Evolutionary conservation across 2,113 vertebrate species (phyloP).

Genomic region (Poecilia latipinna): DNA sequence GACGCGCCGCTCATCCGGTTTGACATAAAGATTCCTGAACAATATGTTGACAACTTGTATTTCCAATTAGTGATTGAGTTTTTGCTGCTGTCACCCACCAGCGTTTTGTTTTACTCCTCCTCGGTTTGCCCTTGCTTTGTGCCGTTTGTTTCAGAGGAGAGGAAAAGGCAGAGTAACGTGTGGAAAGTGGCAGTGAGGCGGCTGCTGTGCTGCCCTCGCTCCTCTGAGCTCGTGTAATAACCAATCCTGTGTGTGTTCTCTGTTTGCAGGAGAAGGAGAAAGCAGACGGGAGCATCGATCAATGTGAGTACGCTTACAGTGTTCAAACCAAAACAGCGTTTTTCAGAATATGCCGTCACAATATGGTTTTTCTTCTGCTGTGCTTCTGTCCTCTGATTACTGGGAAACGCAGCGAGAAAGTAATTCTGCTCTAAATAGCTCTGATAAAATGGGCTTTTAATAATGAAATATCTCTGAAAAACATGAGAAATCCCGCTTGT

Average conservation of each 20-base stretch:
- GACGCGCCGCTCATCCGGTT: conserved; percentile 12
- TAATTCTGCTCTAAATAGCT: conserved; percentile 34
- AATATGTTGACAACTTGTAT: conserved; percentile 19
- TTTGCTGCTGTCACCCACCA: conserved; percentile 18
- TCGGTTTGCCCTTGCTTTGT: conserved; percentile 30
- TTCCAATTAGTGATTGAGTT: conserved; percentile 37
- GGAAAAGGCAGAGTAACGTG: conserved; percentile 15
- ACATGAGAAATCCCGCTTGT: conserved; percentile 9
- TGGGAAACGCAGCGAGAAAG: conserved; percentile 25
- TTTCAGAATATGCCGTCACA: conserved; percentile 62
- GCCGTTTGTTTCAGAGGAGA: conserved; percentile 20
- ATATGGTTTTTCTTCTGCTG: conserved; percentile 16
- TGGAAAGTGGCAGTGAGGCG: conserved; percentile 43
- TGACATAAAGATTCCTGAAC: conserved; percentile 20
- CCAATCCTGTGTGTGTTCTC: conserved; percentile 65
- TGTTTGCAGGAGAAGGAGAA: conserved; percentile 73
- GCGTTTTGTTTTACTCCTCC: background rate
- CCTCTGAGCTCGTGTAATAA: conserved; percentile 65
- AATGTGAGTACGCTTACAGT: conserved; percentile 76
- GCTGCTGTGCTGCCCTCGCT: conserved; percentile 43
- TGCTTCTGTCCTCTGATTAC: conserved; percentile 42
- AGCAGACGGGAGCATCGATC: conserved; percentile 69
- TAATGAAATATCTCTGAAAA: conserved; percentile 28
- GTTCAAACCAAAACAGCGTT: conserved; percentile 67
- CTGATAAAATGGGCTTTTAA: conserved; percentile 30